Evolutionary conservation across 2,888 invertebrate genomes (phyloP).

Genomic region (Mallateleia sp.): DNA sequence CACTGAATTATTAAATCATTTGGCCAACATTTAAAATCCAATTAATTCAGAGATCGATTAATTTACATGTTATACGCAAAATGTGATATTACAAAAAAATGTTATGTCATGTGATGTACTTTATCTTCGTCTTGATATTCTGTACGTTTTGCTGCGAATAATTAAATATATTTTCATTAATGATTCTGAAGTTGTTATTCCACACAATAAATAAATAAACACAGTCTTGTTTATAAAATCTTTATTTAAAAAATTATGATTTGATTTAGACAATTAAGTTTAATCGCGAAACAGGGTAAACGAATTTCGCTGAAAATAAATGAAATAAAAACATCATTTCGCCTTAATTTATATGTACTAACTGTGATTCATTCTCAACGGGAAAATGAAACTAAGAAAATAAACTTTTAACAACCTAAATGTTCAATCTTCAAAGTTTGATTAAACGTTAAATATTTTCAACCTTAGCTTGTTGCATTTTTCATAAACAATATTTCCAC

Average conservation of each 20-base stretch:
- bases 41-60: slow-evolving; percentile 6
- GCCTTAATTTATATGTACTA: too few species aligned
- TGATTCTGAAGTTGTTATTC: slow-evolving; percentile 15
- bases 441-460: background rate
- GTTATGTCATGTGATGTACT: slow-evolving; percentile 55
- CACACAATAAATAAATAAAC: background rate
- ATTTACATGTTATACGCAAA: slow-evolving; percentile 36
- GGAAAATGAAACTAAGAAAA: background rate
- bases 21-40: background rate
- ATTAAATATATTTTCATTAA: slow-evolving; percentile 69
- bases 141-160: slow-evolving; percentile 51
- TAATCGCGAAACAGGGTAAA: background rate
- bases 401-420: background rate
- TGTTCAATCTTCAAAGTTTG: background rate
- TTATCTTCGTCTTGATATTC: slow-evolving; percentile 44
- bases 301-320: background rate
- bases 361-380: background rate
- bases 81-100: slow-evolving; percentile 48
- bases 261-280: background rate
- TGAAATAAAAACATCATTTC: background rate
- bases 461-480: background rate
- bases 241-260: slow-evolving; percentile 39
- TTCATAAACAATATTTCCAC: background rate
- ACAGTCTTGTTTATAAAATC: slow-evolving; percentile 17
- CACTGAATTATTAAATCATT: slow-evolving; percentile 8